Conservation (phyloP, 2,113 vertebrate genomes). For the Daphoenositta chrysoptera region DNA sequence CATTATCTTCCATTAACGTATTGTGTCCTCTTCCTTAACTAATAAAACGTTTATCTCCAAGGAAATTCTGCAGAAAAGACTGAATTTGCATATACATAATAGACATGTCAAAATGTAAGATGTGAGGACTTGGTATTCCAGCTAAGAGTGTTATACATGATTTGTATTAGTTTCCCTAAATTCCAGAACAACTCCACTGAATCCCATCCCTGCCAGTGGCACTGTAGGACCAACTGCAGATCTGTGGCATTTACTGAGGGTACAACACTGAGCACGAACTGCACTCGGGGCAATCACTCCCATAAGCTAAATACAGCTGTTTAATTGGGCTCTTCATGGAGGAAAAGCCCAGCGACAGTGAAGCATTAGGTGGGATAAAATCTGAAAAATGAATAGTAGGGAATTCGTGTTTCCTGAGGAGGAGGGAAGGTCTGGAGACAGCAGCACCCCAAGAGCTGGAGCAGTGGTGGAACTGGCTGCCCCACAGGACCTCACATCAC, state of each 20-base stretch:
- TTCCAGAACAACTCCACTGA: neutral
- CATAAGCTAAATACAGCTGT: neutral
- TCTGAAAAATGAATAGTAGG: neutral
- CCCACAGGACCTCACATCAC: neutral
- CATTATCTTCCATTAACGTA: neutral
- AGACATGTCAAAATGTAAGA: slow-evolving; percentile 50
- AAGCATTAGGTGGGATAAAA: neutral
- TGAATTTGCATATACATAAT: slow-evolving; percentile 70
- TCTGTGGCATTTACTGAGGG: neutral
- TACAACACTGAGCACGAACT: neutral
- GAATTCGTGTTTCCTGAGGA: neutral
- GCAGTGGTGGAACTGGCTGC: neutral
- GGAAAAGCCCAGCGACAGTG: rapidly evolving
- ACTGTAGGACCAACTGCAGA: neutral
- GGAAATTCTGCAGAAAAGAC: slow-evolving; percentile 39
- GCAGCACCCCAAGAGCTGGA: neutral
- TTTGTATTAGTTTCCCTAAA: slow-evolving; percentile 37
- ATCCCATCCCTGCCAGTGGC: neutral
- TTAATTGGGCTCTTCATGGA: neutral
- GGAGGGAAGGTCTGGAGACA: neutral
- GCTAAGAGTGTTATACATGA: neutral
- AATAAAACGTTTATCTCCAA: slow-evolving; percentile 46
- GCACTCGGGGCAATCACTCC: neutral
- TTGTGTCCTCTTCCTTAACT: neutral
- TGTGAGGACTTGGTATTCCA: slow-evolving; percentile 44